Percentiles rank a stretch among this genome's conserved stretches.
Evolutionary conservation across 2,113 vertebrate genomes (phyloP).

Genomic region (Dicentrarchus labrax): DNA sequence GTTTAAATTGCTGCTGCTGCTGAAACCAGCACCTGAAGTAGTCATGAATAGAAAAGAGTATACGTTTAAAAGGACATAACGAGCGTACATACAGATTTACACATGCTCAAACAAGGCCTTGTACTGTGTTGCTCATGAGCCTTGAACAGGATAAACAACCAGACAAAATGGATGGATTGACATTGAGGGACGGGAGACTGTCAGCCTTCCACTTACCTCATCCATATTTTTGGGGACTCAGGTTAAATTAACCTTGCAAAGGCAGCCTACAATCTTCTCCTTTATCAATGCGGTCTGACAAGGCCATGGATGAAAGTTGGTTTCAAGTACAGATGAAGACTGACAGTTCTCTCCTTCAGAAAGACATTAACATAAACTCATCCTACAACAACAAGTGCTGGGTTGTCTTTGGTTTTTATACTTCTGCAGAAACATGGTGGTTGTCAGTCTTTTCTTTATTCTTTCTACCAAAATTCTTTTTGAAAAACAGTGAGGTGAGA

Average conservation of each 20-base stretch:
- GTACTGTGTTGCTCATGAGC: background rate
- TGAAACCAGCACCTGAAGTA: slow-evolving; percentile 13
- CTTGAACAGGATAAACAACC: background rate
- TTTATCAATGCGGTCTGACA: slow-evolving; percentile 12
- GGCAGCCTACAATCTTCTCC: background rate
- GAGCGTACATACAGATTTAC: background rate
- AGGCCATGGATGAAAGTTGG: background rate
- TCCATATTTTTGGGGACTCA: background rate
- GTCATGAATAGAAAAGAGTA: background rate
- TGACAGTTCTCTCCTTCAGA: background rate
- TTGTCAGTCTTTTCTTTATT: too few relatives aligned
- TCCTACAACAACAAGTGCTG: background rate
- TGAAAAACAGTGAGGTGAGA: background rate
- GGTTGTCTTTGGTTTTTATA: background rate
- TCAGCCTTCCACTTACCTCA: background rate
- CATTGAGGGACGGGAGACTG: background rate
- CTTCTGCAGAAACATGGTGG: background rate
- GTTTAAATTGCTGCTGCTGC: slow-evolving; percentile 4
- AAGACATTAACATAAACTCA: background rate
- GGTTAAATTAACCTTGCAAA: slow-evolving; percentile 6
- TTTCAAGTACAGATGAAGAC: background rate
- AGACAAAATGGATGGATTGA: background rate
- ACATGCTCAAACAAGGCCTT: background rate
- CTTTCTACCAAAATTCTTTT: too few relatives aligned
- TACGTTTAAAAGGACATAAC: background rate